phyloP scores from a whole-genome alignment of 2,113 vertebrate genomes.

The Neogobius melanostomus region DNA sequence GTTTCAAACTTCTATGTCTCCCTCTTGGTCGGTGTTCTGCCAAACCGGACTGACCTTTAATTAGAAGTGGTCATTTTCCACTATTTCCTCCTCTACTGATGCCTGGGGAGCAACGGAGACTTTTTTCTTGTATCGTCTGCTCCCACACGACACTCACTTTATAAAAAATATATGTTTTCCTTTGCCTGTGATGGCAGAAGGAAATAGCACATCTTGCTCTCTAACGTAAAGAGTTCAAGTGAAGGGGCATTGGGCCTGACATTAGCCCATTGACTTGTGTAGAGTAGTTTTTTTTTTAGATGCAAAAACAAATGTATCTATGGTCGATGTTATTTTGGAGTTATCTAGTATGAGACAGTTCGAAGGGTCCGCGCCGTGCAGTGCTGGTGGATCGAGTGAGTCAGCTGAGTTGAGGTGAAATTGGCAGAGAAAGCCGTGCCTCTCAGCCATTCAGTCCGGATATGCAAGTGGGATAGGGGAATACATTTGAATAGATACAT shows the following conservation, averaged over 20 bases:
- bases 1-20: neutral
- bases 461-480: neutral
- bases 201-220: neutral
- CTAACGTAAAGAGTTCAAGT: neutral
- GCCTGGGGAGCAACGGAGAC: neutral
- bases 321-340: neutral
- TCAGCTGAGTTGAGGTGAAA: neutral
- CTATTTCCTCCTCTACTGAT: conserved; percentile 1
- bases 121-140: neutral
- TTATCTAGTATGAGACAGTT: neutral
- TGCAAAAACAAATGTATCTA: neutral
- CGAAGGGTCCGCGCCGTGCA: neutral
- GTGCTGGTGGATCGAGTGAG: neutral
- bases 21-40: neutral
- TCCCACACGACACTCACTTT: neutral
- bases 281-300: neutral
- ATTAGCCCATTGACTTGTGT: neutral
- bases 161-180: neutral
- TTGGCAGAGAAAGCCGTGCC: conserved; percentile 1
- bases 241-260: neutral
- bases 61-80: conserved; percentile 4
- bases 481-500: conserved; percentile 12
- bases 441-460: conserved; percentile 2
- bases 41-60: conserved; percentile 19
- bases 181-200: neutral